Evolutionary conservation across 2,888 invertebrate species (phyloP).

Genomic region (Tortricodes alternella): DNA sequence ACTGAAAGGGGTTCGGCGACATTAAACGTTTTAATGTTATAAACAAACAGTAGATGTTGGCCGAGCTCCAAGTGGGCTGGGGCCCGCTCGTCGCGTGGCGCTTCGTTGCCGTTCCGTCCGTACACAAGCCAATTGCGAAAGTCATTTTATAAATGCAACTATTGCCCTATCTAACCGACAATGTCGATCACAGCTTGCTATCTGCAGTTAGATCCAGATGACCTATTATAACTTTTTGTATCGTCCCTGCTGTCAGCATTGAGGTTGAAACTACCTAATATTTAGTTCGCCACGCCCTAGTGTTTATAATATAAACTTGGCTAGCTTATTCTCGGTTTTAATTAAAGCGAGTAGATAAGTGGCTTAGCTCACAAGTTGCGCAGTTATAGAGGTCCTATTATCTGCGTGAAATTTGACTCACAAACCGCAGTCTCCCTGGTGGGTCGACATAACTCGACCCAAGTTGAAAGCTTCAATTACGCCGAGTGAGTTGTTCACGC

Average conservation of each 20-base stretch:
- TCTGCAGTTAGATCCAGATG: slow-evolving; percentile 42
- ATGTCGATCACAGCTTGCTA: slow-evolving; percentile 24
- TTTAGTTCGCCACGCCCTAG: slow-evolving; percentile 33
- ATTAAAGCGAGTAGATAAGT: slow-evolving; percentile 60
- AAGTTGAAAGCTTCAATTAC: slow-evolving; percentile 79
- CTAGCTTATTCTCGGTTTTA: slow-evolving; percentile 65
- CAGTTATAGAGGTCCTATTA: slow-evolving; percentile 71
- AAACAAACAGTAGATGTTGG: slow-evolving; percentile 75
- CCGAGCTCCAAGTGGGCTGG: slow-evolving; percentile 67
- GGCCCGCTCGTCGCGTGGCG: slow-evolving; percentile 53
- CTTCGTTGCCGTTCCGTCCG: slow-evolving; percentile 30
- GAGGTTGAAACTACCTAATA: slow-evolving; percentile 24
- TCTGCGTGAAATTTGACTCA: slow-evolving; percentile 78
- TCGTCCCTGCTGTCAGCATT: slow-evolving; percentile 6
- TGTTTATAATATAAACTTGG: slow-evolving; percentile 52
- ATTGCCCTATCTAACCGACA: slow-evolving; percentile 51
- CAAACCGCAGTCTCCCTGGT: slow-evolving; percentile 68
- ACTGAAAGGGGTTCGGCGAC: slow-evolving; percentile 46
- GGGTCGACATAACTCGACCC: slow-evolving; percentile 75
- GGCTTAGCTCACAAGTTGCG: slow-evolving; percentile 67
- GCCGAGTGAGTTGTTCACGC: slow-evolving; percentile 78
- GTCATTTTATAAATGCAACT: slow-evolving; percentile 52
- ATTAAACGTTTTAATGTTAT: slow-evolving; percentile 69
- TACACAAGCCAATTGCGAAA: slow-evolving; percentile 46
- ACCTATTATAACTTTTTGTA: slow-evolving; percentile 29